A percentile compares a stretch with the other conserved stretches of the same genome.
phyloP scores from a whole-genome alignment of 2,888 invertebrate species.

The Aspidiotus rigidus region DNA sequence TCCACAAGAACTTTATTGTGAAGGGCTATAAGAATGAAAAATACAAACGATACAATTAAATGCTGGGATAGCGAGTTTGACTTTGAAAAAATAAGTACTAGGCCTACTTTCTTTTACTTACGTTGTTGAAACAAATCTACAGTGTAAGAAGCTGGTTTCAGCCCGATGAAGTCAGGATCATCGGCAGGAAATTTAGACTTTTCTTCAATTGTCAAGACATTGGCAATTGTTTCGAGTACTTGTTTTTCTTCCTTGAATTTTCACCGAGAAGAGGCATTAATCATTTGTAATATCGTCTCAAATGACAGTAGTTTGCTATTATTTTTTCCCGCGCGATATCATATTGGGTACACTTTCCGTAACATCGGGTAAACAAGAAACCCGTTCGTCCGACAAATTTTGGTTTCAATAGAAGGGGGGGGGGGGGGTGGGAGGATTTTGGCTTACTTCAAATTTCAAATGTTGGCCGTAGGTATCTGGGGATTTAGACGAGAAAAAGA shows the following conservation, averaged over 20 bases:
- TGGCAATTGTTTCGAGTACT: conserved; percentile 9
- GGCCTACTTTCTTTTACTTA: conserved; percentile 5
- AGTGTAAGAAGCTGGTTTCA: conserved; percentile 25
- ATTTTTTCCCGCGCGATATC: not conserved
- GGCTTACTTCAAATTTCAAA: no score
- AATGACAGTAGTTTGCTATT: no score
- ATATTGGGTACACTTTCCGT: no score
- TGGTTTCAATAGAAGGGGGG: no score
- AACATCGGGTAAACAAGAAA: no score
- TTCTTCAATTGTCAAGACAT: conserved; percentile 24
- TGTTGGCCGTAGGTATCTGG: no score
- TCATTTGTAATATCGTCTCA: no score
- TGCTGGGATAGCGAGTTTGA: not conserved
- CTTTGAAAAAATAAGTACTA: not conserved
- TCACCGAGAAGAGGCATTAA: no score
- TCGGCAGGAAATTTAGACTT: conserved; percentile 23
- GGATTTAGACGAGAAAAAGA: no score
- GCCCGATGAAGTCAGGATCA: conserved; percentile 22
- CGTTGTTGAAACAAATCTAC: conserved; percentile 30
- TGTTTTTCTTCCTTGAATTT: conserved; percentile 18
- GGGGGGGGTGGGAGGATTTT: no score
- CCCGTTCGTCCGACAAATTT: no score
- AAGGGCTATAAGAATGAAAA: conserved; percentile 13
- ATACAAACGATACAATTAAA: not conserved
- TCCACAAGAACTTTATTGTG: conserved; percentile 15